Base-by-base conservation (phyloP, 2,797 vertebrate genomes). In the Sylvilagus floridanus region DNA sequence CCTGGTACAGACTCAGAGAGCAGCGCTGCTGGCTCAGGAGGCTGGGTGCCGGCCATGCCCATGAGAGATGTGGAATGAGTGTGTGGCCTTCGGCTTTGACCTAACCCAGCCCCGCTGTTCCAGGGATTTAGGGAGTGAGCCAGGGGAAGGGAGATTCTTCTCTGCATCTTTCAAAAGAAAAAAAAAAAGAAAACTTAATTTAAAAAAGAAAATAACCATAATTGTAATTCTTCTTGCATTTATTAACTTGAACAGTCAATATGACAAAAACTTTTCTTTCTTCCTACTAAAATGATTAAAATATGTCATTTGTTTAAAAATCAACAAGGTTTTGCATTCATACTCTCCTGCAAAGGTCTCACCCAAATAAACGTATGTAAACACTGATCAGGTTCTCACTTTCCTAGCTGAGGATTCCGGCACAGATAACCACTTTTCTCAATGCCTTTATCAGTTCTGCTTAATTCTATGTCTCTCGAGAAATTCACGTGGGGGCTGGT, bases 221-320 rank as follows among this genome's bases (percentile, higher is more conserved):
- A 32, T 72, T 79, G 21, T 75, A 14, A 62, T 30, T 60, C 30
- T n/a, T 92, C 17, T 93, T 88, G 1, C 26, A 79, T 42, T 95
- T 84, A 22, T 28, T 52, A 90, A 47, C 35, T 89, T 91, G 47
- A 96, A 69, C 11, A 90, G 54, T 76, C 26, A 85, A 12, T 62
- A 6, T 82, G 77, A 32, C 60, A 83, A 93, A 75, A 22, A 35
- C 71, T 35, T 89, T 60, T 69, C 85, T 82, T 50, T 69, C 85
- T 82, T 50, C 11, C 57, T n/a, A 66, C 14, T 76, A 90, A 91
- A 93, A 91, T 78, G 4, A 84, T 92, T 92, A 82, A 84, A 92
- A 71, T 62, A 85, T 68, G 26, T 32, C 32, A 94, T 88, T 96
- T 90, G 71, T 93, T 93, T 28, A 81, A 95, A 78, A 85, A 73